Conservation (phyloP, 2,113 vertebrate species). For the Anhinga rufa region DNA sequence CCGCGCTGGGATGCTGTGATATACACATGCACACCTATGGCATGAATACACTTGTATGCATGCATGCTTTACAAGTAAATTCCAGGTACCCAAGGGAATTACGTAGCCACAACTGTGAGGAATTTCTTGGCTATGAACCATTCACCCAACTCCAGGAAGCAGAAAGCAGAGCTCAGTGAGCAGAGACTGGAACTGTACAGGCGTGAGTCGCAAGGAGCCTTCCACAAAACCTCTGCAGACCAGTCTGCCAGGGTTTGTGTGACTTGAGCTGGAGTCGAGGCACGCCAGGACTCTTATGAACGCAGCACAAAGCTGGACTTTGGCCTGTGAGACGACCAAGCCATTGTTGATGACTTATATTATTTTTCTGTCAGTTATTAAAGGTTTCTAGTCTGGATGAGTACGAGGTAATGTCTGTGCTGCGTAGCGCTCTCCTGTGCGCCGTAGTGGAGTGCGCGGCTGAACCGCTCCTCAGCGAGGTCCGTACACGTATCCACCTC, state of each 20-base stretch:
- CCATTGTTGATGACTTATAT: background rate
- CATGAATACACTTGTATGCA: background rate
- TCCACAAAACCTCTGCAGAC: background rate
- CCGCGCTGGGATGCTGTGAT: too few species aligned
- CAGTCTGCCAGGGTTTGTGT: background rate
- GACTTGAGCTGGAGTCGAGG: background rate
- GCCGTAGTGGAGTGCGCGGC: accelerated
- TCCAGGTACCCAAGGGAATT: background rate
- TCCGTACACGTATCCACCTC: background rate
- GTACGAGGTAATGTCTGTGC: background rate
- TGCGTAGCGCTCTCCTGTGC: background rate
- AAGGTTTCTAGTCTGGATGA: background rate
- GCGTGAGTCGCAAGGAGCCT: background rate
- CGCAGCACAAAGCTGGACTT: background rate
- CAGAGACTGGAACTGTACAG: background rate
- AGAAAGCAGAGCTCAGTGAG: background rate
- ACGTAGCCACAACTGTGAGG: background rate
- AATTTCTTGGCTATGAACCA: background rate
- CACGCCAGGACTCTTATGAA: background rate
- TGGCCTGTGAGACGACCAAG: background rate
- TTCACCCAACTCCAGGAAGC: background rate
- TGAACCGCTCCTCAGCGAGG: background rate
- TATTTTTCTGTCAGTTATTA: background rate
- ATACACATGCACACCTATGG: background rate
- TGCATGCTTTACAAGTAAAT: background rate